Percentiles rank a stretch among this genome's conserved stretches.
Conservation (phyloP, 1,140 invertebrate genomes). For the Penaeus vannamei region DNA sequence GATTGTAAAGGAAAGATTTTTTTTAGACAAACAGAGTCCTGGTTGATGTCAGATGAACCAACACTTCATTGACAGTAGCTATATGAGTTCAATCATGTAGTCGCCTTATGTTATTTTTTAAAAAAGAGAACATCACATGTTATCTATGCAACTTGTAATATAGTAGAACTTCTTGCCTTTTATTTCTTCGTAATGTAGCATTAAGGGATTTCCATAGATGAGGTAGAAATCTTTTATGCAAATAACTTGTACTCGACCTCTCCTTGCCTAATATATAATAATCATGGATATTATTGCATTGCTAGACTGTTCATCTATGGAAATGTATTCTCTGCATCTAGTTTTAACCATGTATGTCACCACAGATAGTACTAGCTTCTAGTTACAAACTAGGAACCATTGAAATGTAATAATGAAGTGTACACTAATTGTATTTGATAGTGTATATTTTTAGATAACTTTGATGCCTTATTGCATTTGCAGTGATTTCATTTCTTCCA, state of each 20-base stretch:
- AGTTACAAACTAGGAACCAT: neutral
- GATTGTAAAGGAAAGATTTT: neutral
- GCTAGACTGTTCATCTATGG: constrained; percentile 19
- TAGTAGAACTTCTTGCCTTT: constrained; percentile 61
- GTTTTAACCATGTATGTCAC: constrained; percentile 24
- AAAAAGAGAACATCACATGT: constrained; percentile 64
- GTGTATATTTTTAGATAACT: constrained; percentile 22
- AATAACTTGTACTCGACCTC: neutral
- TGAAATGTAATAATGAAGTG: constrained; percentile 27
- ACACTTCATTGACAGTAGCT: constrained; percentile 34
- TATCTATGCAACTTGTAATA: constrained; percentile 66
- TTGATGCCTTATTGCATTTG: constrained; percentile 60
- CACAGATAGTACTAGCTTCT: constrained; percentile 29
- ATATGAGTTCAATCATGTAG: constrained; percentile 56
- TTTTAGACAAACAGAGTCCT: constrained; percentile 25
- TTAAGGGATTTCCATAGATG: constrained; percentile 34
- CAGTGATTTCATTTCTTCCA: constrained; percentile 51
- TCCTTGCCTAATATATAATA: no score
- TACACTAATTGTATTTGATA: constrained; percentile 11
- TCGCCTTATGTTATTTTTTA: constrained; percentile 57
- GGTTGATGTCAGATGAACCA: neutral
- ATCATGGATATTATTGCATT: neutral
- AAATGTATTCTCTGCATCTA: constrained; percentile 21
- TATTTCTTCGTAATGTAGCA: constrained; percentile 35
- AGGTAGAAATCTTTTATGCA: neutral